Percentiles rank a stretch among this genome's conserved stretches.
Evolutionary conservation across 2,888 invertebrate species (phyloP).

Genomic region (Cantharis rufa): DNA sequence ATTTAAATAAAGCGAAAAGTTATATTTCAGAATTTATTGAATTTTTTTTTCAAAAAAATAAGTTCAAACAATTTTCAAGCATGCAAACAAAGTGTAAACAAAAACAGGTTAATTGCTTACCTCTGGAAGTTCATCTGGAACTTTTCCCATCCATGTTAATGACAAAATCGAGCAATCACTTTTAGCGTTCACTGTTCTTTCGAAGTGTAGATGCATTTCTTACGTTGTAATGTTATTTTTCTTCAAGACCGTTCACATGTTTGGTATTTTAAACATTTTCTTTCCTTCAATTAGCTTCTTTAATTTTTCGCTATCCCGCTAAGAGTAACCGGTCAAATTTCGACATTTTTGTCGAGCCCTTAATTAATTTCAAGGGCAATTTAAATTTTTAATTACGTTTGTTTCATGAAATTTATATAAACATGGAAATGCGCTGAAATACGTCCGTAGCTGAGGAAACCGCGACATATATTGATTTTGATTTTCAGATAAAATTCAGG

Average conservation of each 20-base stretch:
- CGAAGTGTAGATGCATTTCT: constrained; percentile 93
- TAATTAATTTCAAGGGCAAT: neutral
- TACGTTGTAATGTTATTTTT: neutral
- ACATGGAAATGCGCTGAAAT: constrained; percentile 18
- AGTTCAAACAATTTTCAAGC: neutral
- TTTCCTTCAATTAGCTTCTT: neutral
- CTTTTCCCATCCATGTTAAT: constrained; percentile 98
- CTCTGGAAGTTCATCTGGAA: constrained; percentile 93
- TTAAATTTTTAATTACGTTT: neutral
- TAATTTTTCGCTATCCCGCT: neutral
- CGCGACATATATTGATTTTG: constrained; percentile 50
- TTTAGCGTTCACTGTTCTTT: constrained; percentile 89
- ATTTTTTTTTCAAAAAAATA: neutral
- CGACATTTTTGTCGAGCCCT: neutral
- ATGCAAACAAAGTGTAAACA: neutral
- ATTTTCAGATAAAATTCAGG: constrained; percentile 44
- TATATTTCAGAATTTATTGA: too few species aligned
- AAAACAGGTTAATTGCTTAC: constrained; percentile 57
- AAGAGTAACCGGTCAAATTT: neutral
- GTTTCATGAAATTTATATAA: constrained; percentile 15
- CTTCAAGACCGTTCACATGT: constrained; percentile 11
- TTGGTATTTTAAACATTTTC: neutral
- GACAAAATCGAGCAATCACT: constrained; percentile 95
- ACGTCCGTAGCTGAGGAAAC: constrained; percentile 41
- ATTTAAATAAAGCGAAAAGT: neutral